Percentiles rank a stretch among this genome's conserved stretches.
These are phyloP conservation scores for Acanthochromis polyacanthus DNA, from an alignment of 2,113 vertebrate species.

Conservation along the genomic window DNA sequence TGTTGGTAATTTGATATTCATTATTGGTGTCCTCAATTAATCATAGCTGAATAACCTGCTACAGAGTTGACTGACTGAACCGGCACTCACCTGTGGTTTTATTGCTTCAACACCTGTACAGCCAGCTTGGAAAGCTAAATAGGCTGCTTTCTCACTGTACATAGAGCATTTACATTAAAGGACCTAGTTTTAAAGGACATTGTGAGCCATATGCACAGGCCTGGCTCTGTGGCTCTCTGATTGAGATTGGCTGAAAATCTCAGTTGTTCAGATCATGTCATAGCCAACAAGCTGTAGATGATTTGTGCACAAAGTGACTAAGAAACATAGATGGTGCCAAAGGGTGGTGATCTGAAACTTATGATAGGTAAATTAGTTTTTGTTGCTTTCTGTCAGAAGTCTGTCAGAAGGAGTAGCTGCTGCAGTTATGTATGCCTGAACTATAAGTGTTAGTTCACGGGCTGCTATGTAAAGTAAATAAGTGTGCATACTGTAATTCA, in stretches of 20 bases:
- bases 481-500: neutral
- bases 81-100: constrained; percentile 37
- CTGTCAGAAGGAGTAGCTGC: no score
- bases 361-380: neutral
- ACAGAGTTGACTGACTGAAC: constrained; percentile 30
- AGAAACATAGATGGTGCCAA: neutral
- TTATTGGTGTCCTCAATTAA: neutral
- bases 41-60: neutral
- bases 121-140: constrained; percentile 17
- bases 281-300: neutral
- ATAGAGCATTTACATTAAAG: neutral
- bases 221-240: neutral
- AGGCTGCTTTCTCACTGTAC: neutral
- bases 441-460: no score
- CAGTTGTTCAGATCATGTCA: neutral
- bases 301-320: neutral
- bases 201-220: neutral
- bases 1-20: neutral
- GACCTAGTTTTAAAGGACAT: neutral
- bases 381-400: neutral
- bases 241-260: neutral
- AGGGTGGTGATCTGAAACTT: no score
- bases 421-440: no score
- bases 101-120: constrained; percentile 56
- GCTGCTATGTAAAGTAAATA: no score